Evolutionary conservation across 2,113 vertebrate species (phyloP).

Genomic region (Paramisgurnus dabryanus): DNA sequence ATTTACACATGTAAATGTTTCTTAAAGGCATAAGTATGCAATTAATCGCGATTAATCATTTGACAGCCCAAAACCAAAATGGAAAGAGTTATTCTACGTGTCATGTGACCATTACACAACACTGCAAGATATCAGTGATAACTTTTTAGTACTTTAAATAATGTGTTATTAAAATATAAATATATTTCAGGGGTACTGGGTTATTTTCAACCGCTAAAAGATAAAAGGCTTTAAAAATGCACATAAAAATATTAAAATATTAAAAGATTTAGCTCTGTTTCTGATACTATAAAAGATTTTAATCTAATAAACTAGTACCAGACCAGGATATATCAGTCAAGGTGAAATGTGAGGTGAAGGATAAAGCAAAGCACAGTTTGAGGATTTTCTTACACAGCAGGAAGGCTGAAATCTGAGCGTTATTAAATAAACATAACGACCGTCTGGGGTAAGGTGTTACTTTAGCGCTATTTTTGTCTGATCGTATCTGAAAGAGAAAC

Average conservation of each 20-base stretch:
- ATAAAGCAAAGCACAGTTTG: neutral
- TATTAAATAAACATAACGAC: constrained; percentile 43
- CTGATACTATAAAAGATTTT: neutral
- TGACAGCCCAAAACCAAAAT: no score
- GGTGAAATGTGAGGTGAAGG: constrained; percentile 15
- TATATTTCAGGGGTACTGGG: no score
- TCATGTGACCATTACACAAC: no score
- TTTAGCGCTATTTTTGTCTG: constrained; percentile 38
- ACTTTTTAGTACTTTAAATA: no score
- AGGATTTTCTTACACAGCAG: constrained; percentile 26
- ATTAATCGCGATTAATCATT: no score
- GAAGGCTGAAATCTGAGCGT: constrained; percentile 43
- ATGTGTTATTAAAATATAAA: no score
- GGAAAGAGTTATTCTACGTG: no score
- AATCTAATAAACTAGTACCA: neutral
- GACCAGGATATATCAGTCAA: neutral
- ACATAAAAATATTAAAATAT: neutral
- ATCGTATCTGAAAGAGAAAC: constrained; percentile 49
- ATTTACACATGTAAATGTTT: no score
- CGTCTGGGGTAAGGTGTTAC: constrained; percentile 38
- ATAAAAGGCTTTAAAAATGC: neutral
- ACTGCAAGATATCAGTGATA: no score
- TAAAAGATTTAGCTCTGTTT: neutral
- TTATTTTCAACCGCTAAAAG: no score
- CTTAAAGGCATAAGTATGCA: no score